Evolutionary conservation across 1,140 invertebrate genomes (phyloP).

Genomic region (Drosophila truncata): DNA sequence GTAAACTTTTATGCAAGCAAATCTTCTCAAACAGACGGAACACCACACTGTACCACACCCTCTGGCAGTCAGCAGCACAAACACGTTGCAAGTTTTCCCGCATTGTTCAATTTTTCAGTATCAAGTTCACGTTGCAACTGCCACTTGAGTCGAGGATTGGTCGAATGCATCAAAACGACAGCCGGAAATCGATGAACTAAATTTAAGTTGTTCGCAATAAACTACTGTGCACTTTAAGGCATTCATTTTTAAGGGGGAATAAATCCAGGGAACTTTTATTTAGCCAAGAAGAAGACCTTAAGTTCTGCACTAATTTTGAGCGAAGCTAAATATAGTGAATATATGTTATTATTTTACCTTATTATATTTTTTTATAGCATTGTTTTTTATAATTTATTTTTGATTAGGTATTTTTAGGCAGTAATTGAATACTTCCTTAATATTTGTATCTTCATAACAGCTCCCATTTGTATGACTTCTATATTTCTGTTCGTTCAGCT

Average conservation of each 20-base stretch:
- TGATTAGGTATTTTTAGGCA: no score
- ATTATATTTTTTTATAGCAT: no score
- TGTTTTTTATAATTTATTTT: no score
- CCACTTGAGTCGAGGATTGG: constrained; percentile 57
- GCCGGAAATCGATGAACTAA: constrained; percentile 20
- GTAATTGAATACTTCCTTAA: no score
- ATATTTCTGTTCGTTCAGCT: no score
- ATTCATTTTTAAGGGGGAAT: not conserved
- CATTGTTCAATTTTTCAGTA: constrained; percentile 56
- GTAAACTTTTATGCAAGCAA: constrained; percentile 73
- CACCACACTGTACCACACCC: no score
- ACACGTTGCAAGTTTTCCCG: constrained; percentile 35
- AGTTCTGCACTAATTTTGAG: no score
- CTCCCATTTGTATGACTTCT: no score
- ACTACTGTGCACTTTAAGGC: constrained; percentile 14
- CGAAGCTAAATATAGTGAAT: no score
- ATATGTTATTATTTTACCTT: no score
- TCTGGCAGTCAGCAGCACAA: not conserved
- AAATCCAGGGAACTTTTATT: not conserved
- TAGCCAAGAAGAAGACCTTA: not conserved
- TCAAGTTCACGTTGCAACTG: constrained; percentile 65
- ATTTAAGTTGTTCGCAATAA: constrained; percentile 15
- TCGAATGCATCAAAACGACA: constrained; percentile 22
- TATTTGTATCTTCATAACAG: no score
- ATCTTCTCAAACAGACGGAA: constrained; percentile 41